These are phyloP conservation scores for Anguilla marmorata DNA, from an alignment of 2,797 vertebrate genomes.

Conservation along the genomic window DNA sequence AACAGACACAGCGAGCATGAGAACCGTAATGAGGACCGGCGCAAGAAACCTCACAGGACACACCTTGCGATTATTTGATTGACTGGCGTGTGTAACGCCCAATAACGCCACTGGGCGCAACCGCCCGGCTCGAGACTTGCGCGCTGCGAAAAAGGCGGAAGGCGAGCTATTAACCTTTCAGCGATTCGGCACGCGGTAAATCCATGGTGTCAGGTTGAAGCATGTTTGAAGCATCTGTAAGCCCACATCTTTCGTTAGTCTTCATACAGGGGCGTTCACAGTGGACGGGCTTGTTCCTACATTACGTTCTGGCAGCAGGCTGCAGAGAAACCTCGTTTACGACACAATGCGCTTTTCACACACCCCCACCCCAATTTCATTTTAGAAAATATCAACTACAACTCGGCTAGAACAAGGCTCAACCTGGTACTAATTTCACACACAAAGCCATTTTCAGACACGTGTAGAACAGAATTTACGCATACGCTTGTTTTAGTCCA, in stretches of 20 bases:
- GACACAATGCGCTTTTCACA: slow-evolving; percentile 12
- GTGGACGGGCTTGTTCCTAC: neutral
- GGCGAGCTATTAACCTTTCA: neutral
- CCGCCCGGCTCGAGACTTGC: neutral
- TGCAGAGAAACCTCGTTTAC: neutral
- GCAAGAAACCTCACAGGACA: neutral
- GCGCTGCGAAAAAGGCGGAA: neutral
- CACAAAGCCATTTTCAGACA: neutral
- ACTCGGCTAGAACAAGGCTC: neutral
- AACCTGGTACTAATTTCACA: neutral
- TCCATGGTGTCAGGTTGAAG: neutral
- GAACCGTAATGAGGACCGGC: neutral
- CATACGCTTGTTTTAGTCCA: neutral
- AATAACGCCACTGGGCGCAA: neutral
- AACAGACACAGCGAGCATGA: neutral
- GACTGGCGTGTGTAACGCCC: neutral
- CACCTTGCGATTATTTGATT: neutral
- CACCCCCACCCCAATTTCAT: neutral
- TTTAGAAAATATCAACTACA: neutral
- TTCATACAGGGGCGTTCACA: neutral
- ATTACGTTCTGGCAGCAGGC: neutral
- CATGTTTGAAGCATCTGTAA: neutral
- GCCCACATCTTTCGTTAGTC: neutral
- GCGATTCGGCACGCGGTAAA: neutral
- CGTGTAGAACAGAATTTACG: neutral